Conservation (phyloP, 2,113 vertebrate genomes). For the Trematomus loennbergii region DNA sequence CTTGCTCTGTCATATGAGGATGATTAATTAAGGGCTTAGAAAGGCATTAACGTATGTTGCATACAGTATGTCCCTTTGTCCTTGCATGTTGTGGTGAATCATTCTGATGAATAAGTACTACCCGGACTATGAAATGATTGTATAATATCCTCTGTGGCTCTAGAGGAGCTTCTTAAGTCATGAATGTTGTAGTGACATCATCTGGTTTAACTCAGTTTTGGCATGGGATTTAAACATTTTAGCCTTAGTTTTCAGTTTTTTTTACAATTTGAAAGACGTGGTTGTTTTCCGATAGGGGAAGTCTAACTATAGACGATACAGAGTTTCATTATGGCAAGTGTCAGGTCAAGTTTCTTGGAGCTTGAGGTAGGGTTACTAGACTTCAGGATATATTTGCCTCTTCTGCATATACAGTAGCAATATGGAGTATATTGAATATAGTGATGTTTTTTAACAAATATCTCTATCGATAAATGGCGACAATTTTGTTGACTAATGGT, state of each 20-base stretch:
- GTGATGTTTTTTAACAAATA: too few species aligned
- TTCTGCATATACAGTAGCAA: not conserved
- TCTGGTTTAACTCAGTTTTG: not conserved
- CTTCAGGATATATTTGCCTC: not conserved
- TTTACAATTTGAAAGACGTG: not conserved
- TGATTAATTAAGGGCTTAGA: slow-evolving; percentile 17
- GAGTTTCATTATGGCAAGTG: slow-evolving; percentile 4
- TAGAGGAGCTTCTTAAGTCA: not conserved
- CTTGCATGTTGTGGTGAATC: slow-evolving; percentile 6
- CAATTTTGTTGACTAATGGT: too few species aligned
- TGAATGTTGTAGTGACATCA: not conserved
- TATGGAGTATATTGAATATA: too few species aligned
- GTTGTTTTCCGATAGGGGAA: not conserved
- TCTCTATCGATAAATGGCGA: too few species aligned
- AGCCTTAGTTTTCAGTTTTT: not conserved
- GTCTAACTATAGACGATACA: not conserved
- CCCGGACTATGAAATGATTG: not conserved
- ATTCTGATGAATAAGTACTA: slow-evolving; percentile 16
- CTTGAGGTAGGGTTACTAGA: not conserved
- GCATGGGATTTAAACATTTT: not conserved
- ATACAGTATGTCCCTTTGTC: slow-evolving; percentile 19
- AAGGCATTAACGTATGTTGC: slow-evolving; percentile 9
- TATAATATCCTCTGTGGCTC: not conserved
- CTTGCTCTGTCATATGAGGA: slow-evolving; percentile 6
- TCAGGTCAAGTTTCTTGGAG: not conserved